Evolutionary conservation across 1,140 invertebrate species (phyloP), one percentile per base, ranked within the genome.

Genomic region (Berghia stephanieae): DNA sequence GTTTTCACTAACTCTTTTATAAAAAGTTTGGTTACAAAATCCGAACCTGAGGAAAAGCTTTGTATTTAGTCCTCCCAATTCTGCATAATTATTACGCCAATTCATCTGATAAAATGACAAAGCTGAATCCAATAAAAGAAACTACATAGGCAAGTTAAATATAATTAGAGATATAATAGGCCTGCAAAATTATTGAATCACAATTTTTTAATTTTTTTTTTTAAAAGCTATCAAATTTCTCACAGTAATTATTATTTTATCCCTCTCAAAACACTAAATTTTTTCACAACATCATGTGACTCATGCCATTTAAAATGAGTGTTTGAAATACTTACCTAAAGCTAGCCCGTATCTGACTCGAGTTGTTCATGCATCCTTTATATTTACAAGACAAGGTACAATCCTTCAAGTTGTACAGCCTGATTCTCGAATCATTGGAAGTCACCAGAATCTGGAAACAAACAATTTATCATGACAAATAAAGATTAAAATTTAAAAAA

Each of bases 311-410:
- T 49, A 49, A n/a, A 13, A 13, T 49, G n/a, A n/a, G 60, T 31
- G 5, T 8, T 43, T n/a, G n/a, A n/a, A n/a, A 38, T 27, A 42
- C 81, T 83, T 83, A 91, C 91, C 91, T 92, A 84, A 99, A 98
- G 68, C 95, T 96, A 0, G 96, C 97, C 86, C 98, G 96, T 49
- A 99, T 99, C 88, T 99, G 98, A 91, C 96, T 98, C 80, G 96
- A 98, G 0, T 95, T 93, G 88, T 99, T 99, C 0, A 96, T 94
- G 85, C 96, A 97, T 0, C 97, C 98, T 86, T 93, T 93, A 89
- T 98, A 99, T 91, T 99, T 99, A 91, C 97, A 99, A 0, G 96
- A 96, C 1, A 99, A 90, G 85, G 96, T 98, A 36, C 98, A 90
- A 89, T 99, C 98, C 66, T 96, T 89, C n/a, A 99, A 90, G 89